A percentile compares a stretch with the other conserved stretches of the same genome.
phyloP scores from a whole-genome alignment of 2,797 vertebrate species.

The Bradypus variegatus region DNA sequence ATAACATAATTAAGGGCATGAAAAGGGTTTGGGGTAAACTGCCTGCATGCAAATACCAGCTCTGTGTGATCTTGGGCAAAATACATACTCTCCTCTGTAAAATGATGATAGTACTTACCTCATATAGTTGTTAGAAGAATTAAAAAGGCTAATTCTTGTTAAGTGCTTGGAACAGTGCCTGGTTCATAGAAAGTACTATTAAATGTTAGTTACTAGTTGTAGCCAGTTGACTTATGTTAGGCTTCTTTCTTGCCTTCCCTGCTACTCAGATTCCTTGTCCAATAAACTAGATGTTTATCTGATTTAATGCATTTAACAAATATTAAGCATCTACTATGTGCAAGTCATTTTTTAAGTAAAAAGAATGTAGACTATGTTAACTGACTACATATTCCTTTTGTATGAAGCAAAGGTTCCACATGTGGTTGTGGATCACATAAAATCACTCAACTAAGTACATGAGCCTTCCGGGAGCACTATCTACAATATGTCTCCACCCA shows the following conservation, averaged over 20 bases:
- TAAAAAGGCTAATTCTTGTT: background rate
- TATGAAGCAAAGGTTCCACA: background rate
- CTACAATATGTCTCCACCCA: background rate
- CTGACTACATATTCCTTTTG: background rate
- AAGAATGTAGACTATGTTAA: background rate
- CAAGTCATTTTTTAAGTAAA: conserved; percentile 11
- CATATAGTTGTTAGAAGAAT: background rate
- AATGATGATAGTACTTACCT: background rate
- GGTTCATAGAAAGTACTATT: too few relatives aligned
- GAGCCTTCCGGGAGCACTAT: background rate
- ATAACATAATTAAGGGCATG: background rate
- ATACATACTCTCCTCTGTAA: background rate
- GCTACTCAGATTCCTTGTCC: background rate
- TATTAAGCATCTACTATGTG: background rate
- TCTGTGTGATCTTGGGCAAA: background rate
- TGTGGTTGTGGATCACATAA: background rate
- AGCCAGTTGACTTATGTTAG: background rate
- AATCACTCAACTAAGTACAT: background rate
- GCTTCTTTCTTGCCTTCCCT: background rate
- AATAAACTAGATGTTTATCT: background rate
- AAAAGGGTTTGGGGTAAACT: too few relatives aligned
- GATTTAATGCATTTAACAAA: background rate
- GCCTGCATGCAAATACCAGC: background rate
- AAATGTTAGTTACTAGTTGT: too few relatives aligned
- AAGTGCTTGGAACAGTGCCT: background rate